Conservation (phyloP, 2,113 vertebrate species). For the Lontra canadensis region DNA sequence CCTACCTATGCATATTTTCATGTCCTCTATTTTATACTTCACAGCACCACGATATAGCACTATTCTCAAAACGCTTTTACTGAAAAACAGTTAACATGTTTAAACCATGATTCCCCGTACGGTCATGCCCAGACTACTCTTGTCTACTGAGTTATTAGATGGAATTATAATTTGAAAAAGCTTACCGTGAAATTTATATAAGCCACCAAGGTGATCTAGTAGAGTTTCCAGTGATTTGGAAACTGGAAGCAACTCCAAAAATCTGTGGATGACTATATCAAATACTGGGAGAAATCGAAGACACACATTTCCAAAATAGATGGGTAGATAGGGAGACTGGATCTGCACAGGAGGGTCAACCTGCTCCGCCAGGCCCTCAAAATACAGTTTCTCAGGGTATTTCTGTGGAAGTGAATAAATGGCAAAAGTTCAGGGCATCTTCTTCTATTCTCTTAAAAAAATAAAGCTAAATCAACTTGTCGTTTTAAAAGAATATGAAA, state of each 20-base stretch:
- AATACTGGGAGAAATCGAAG: constrained; percentile 98
- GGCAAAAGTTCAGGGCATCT: not conserved
- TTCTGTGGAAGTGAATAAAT: constrained; percentile 86
- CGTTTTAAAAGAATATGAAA: constrained; percentile 50
- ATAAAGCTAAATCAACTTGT: not conserved
- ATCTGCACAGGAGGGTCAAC: constrained; percentile 97
- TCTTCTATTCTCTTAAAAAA: not conserved
- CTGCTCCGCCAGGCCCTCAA: constrained; percentile 98
- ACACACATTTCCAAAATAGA: constrained; percentile 99
- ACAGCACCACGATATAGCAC: not conserved
- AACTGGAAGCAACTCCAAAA: constrained; percentile 97
- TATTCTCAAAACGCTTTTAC: not conserved
- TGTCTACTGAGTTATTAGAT: not conserved
- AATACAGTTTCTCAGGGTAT: constrained; percentile 99
- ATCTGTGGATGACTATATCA: constrained; percentile 99
- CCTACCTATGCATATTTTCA: not conserved
- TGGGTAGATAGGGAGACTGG: constrained; percentile 96
- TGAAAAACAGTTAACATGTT: not conserved
- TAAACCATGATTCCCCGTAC: not conserved
- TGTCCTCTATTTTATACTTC: not conserved
- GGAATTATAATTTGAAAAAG: constrained; percentile 32
- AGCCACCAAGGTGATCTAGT: constrained; percentile 95
- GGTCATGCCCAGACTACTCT: not conserved
- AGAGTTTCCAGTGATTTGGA: constrained; percentile 98
- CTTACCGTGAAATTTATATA: constrained; percentile 99